A percentile compares a stretch with the other conserved stretches of the same genome.
phyloP scores from a whole-genome alignment of 2,888 invertebrate genomes.

The Deilephila porcellus region DNA sequence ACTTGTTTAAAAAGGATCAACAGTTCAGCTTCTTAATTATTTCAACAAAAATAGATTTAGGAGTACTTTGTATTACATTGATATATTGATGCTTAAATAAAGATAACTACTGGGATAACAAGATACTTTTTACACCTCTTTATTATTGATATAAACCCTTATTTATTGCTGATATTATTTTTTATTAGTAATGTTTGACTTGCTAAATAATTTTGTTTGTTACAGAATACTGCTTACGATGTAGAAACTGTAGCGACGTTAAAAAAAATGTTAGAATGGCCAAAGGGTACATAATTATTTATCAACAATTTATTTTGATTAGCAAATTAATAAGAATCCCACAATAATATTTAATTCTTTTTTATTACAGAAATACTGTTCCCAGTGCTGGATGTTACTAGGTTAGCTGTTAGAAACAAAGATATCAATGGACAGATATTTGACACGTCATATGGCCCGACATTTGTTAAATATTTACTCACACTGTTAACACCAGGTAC shows the following conservation, averaged over 20 bases:
- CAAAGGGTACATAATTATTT: slow-evolving; percentile 81
- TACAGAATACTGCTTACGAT: slow-evolving; percentile 71
- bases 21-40: not conserved
- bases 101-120: no score
- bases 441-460: slow-evolving; percentile 68
- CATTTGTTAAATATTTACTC: slow-evolving; percentile 70
- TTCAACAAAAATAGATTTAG: not conserved
- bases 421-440: slow-evolving; percentile 81
- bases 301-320: not conserved
- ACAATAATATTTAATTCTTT: slow-evolving; percentile 4
- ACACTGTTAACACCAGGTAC: slow-evolving; percentile 69
- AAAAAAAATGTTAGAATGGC: slow-evolving; percentile 89
- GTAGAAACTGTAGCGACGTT: slow-evolving; percentile 82
- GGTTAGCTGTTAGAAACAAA: slow-evolving; percentile 91
- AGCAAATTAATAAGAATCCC: not conserved
- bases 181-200: not conserved
- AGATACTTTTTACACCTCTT: no score
- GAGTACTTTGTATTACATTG: no score
- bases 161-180: not conserved
- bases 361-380: slow-evolving; percentile 89
- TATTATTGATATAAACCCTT: no score
- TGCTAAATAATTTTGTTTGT: slow-evolving; percentile 42
- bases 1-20: no score
- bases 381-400: slow-evolving; percentile 94
- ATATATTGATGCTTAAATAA: no score